Evolutionary conservation across 2,113 vertebrate genomes (phyloP).

Genomic region (Lasiurus borealis): DNA sequence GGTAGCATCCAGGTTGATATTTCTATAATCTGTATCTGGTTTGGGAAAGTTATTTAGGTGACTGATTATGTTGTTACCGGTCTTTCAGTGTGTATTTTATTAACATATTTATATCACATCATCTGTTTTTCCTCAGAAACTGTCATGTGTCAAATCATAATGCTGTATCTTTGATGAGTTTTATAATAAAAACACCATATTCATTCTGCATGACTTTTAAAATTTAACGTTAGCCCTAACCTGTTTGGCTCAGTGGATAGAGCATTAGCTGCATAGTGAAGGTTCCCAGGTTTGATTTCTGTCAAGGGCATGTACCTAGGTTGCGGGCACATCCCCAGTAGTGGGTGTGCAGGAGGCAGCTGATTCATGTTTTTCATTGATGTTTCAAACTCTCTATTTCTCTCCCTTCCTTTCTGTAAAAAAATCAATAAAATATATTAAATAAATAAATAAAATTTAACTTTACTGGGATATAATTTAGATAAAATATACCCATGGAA

Average conservation of each 20-base stretch:
- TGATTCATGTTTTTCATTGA: no score
- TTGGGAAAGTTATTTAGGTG: background rate
- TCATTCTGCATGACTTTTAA: background rate
- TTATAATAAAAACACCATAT: conserved; percentile 3
- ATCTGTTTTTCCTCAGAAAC: conserved; percentile 31
- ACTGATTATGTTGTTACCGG: background rate
- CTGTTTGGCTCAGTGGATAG: no score
- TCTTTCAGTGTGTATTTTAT: background rate
- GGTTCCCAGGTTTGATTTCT: no score
- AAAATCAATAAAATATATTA: no score
- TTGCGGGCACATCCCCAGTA: no score
- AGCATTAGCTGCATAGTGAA: no score
- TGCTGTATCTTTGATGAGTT: conserved; percentile 1
- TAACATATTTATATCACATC: background rate
- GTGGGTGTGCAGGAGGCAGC: no score
- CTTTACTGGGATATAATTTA: background rate
- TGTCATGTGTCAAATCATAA: background rate
- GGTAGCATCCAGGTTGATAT: background rate
- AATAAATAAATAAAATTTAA: background rate
- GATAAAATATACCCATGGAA: conserved; percentile 12
- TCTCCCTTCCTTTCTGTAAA: no score
- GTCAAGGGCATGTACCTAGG: no score
- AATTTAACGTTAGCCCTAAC: background rate
- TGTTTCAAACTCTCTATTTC: no score
- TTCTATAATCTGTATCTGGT: background rate